Evolutionary conservation across 2,888 invertebrate species (phyloP).

Genomic region (Carpatolechia fugitivella): DNA sequence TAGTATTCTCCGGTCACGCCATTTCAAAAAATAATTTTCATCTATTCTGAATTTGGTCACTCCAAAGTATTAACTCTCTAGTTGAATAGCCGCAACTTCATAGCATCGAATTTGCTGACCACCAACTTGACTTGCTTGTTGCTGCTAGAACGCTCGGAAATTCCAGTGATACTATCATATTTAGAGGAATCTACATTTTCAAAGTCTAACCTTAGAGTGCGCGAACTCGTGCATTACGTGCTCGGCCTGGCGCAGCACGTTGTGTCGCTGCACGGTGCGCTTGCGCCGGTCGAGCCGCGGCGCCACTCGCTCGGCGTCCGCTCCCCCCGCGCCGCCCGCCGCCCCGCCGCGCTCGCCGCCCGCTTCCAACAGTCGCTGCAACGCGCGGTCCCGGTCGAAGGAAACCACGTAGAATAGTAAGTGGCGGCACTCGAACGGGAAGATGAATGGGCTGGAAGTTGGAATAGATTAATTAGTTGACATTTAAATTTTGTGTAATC

Average conservation of each 20-base stretch:
- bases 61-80: no score
- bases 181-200: no score
- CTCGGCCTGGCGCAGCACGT: constrained; percentile 96
- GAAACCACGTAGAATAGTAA: constrained; percentile 97
- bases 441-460: constrained; percentile 90
- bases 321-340: constrained; percentile 35
- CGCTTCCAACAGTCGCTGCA: constrained; percentile 96
- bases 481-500: no score
- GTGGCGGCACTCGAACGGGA: constrained; percentile 98
- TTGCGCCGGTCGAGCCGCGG: constrained; percentile 96
- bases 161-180: no score
- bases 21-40: no score
- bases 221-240: constrained; percentile 96
- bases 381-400: constrained; percentile 97
- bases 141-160: no score
- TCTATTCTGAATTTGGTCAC: no score
- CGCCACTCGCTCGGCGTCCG: constrained; percentile 90
- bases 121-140: no score
- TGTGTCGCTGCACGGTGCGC: constrained; percentile 92
- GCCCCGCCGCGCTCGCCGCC: constrained; percentile 88
- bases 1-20: no score
- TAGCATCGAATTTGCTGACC: no score
- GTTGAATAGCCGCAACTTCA: no score
- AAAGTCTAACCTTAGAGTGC: constrained; percentile 85
- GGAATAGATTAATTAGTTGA: no score